These are phyloP conservation scores for Rhinichthys osculus DNA, from an alignment of 2,797 vertebrate genomes.

Conservation along the genomic window DNA sequence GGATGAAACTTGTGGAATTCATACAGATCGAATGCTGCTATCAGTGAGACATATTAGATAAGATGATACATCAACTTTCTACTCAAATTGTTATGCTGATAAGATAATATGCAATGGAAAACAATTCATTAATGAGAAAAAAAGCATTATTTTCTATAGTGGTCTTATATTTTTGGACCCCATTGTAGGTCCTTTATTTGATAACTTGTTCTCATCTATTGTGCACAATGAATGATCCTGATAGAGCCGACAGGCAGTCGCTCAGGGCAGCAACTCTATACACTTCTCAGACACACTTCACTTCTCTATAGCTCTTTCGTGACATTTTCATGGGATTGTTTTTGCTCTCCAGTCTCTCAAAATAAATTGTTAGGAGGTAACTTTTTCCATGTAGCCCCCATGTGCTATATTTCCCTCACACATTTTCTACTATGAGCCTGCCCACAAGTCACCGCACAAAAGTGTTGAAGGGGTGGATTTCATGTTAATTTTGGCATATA, in stretches of 20 bases:
- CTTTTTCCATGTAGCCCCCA: not conserved
- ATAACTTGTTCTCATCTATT: constrained; percentile 3
- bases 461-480: not conserved
- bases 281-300: not conserved
- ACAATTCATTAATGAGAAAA: too few species aligned
- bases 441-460: not conserved
- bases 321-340: not conserved
- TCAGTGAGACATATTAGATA: not conserved
- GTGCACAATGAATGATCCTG: not conserved
- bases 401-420: not conserved
- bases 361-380: not conserved
- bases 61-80: not conserved
- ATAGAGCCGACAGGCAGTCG: not conserved
- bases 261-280: not conserved
- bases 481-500: not conserved
- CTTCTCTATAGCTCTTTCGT: not conserved
- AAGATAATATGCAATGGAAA: not conserved
- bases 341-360: not conserved
- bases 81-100: not conserved
- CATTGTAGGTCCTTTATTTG: not conserved
- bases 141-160: too few species aligned
- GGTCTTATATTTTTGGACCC: not conserved
- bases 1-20: not conserved
- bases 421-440: not conserved
- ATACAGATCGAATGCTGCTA: not conserved